Evolutionary conservation across 2,797 vertebrate genomes (phyloP).

Genomic region (Dermochelys coriacea): DNA sequence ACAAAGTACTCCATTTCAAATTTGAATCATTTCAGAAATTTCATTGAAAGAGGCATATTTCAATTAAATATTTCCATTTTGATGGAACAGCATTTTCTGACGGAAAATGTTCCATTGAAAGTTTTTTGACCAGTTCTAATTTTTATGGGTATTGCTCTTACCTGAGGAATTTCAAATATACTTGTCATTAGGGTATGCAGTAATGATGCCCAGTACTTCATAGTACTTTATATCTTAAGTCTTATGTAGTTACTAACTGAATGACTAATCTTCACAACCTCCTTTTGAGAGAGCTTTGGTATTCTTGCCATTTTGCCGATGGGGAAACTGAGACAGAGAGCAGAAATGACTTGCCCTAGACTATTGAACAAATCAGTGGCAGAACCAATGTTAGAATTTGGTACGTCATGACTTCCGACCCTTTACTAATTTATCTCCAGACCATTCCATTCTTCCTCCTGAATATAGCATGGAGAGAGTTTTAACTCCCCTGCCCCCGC

Average conservation of each 20-base stretch:
- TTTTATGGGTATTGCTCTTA: not conserved
- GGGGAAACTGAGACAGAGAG: not conserved
- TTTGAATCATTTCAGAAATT: not conserved
- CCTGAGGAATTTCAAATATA: not conserved
- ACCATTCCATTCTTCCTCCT: not conserved
- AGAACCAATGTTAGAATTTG: not conserved
- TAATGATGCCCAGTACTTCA: not conserved
- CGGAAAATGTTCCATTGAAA: not conserved
- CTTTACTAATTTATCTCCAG: not conserved
- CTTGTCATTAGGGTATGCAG: not conserved
- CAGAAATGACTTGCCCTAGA: not conserved
- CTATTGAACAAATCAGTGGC: not conserved
- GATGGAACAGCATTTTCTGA: not conserved
- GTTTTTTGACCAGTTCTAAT: not conserved
- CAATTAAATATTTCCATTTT: not conserved
- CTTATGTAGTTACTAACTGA: not conserved
- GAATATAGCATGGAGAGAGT: not conserved
- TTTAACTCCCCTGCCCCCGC: no score
- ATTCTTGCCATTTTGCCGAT: not conserved
- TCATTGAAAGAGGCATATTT: not conserved
- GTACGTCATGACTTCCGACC: no score
- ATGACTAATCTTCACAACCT: not conserved
- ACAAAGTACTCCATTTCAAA: not conserved
- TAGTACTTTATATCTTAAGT: not conserved
- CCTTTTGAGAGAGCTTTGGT: accelerated